A percentile compares a stretch with the other conserved stretches of the same genome.
These are phyloP conservation scores for Caloenas nicobarica DNA, from an alignment of 2,113 vertebrate species.

Conservation along the genomic window DNA sequence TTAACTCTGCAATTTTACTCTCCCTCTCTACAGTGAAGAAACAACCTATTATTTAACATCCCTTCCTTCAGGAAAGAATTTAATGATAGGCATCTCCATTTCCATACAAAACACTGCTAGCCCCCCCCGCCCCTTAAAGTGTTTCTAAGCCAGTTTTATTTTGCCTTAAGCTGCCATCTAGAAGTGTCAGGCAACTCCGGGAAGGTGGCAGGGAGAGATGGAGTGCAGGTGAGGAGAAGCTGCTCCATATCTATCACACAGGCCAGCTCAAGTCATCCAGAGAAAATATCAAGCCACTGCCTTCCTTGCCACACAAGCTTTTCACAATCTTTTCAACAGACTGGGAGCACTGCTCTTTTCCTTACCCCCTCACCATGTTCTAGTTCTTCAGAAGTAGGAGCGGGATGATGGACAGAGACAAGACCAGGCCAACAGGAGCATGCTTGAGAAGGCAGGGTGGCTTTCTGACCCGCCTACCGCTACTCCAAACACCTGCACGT, in stretches of 20 bases:
- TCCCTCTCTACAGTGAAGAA: neutral
- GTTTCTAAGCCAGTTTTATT: neutral
- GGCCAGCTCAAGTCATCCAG: neutral
- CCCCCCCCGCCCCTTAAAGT: neutral
- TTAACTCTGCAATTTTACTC: neutral
- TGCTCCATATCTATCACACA: neutral
- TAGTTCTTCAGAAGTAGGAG: neutral
- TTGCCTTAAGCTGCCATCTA: neutral
- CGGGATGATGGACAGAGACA: neutral
- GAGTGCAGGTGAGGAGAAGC: neutral
- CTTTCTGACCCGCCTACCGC: neutral
- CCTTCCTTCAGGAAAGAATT: neutral
- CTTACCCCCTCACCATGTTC: neutral
- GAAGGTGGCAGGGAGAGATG: neutral
- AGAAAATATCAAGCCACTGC: neutral
- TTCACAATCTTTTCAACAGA: neutral
- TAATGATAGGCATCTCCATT: neutral
- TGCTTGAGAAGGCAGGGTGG: rapidly evolving
- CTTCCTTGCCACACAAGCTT: neutral
- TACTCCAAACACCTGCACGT: neutral
- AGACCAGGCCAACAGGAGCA: neutral
- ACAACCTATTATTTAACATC: neutral
- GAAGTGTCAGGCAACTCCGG: neutral
- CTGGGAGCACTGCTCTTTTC: neutral
- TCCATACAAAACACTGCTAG: neutral